These are phyloP conservation scores for Lissocephala sabroskyi DNA, from an alignment of 2,888 invertebrate genomes.

Conservation along the genomic window DNA sequence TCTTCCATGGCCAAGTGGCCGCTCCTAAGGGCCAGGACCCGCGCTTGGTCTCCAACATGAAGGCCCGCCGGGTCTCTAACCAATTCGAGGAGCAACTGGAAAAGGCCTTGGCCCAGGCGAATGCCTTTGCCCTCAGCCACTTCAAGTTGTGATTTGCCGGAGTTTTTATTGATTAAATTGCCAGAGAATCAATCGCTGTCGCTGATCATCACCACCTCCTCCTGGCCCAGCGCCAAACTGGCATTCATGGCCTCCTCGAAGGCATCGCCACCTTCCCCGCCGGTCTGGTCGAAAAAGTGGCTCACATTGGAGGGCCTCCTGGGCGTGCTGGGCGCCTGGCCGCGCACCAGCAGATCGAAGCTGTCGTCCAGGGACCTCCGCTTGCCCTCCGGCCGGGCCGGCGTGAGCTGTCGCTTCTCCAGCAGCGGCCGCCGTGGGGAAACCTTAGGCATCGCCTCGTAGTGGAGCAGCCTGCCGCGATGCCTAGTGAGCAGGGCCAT, in stretches of 20 bases:
- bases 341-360: conserved; percentile 56
- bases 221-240: conserved; percentile 37
- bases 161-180: conserved; percentile 8
- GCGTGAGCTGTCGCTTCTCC: conserved; percentile 35
- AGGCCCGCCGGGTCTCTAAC: conserved; percentile 75
- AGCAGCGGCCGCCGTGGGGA: no score
- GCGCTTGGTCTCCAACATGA: conserved; percentile 78
- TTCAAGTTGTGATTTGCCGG: conserved; percentile 24
- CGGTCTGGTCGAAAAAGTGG: conserved; percentile 74
- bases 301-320: conserved; percentile 68
- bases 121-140: conserved; percentile 72
- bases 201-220: conserved; percentile 34
- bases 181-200: conserved; percentile 41
- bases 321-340: no score
- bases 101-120: conserved; percentile 76
- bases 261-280: conserved; percentile 73
- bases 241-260: conserved; percentile 77
- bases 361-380: conserved; percentile 61
- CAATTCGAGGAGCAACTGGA: conserved; percentile 78
- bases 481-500: conserved; percentile 40
- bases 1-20: conserved; percentile 75
- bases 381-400: conserved; percentile 25
- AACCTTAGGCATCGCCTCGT: no score
- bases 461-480: conserved; percentile 54
- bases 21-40: conserved; percentile 77